phyloP scores from a whole-genome alignment of 2,888 invertebrate genomes.

The Thera britannica region DNA sequence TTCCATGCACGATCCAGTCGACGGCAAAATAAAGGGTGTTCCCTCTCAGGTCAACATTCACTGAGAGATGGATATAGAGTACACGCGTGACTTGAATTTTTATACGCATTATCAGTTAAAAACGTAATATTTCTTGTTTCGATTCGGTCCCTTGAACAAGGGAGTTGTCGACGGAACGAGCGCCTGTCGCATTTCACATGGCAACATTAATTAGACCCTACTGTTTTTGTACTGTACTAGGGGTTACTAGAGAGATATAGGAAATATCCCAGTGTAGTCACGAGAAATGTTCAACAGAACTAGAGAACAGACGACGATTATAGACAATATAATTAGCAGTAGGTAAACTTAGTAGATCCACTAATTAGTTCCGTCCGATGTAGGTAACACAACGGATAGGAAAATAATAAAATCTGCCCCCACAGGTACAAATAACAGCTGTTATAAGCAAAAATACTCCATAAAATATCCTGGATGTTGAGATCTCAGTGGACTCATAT shows the following conservation, averaged over 20 bases:
- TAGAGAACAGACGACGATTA: too few relatives aligned
- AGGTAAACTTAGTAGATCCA: too few relatives aligned
- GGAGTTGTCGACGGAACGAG: conserved; percentile 6
- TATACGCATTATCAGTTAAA: conserved; percentile 23
- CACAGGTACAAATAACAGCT: background rate
- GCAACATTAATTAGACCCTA: conserved; percentile 2
- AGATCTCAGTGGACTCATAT: conserved; percentile 6
- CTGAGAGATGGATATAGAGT: conserved; percentile 30
- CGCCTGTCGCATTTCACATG: conserved; percentile 13
- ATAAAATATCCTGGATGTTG: conserved; percentile 3
- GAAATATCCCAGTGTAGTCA: too few relatives aligned
- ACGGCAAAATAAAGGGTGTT: conserved; percentile 23
- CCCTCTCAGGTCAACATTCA: conserved; percentile 28
- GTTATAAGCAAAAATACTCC: background rate
- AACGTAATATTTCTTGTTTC: conserved; percentile 4
- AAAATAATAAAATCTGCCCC: too few relatives aligned
- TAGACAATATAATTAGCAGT: too few relatives aligned
- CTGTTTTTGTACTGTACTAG: background rate
- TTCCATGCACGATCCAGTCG: conserved; percentile 23
- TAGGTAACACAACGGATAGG: background rate
- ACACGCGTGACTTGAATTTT: conserved; percentile 31
- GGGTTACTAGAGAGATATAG: background rate
- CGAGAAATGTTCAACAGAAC: too few relatives aligned
- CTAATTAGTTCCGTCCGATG: too few relatives aligned
- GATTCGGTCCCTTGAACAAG: background rate